Conservation (phyloP, 2,888 invertebrate species). For the Acanthosepion lycidas region DNA sequence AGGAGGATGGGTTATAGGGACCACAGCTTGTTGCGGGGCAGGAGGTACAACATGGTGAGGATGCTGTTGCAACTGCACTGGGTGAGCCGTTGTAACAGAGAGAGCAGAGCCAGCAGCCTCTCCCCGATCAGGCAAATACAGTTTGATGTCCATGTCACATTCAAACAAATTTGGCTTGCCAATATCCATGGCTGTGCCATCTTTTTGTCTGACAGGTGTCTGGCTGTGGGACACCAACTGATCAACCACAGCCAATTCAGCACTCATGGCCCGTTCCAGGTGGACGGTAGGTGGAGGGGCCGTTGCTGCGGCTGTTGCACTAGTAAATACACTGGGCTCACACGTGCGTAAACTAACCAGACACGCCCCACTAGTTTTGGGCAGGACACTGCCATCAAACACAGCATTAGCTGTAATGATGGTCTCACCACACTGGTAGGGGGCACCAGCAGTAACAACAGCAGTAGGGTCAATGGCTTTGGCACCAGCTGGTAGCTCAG, state of each 20-base stretch:
- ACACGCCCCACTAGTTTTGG: conserved; percentile 42
- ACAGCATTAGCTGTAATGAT: conserved; percentile 35
- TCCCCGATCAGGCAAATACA: conserved; percentile 36
- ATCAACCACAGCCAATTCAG: conserved; percentile 41
- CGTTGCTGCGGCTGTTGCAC: conserved; percentile 35
- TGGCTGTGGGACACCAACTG: conserved; percentile 44
- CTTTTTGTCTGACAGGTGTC: conserved; percentile 40
- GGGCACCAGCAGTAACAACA: conserved; percentile 18
- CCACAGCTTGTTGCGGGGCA: not conserved
- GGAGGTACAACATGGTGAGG: conserved; percentile 13
- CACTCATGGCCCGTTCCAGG: conserved; percentile 43
- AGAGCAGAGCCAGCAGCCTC: conserved; percentile 24
- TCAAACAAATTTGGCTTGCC: conserved; percentile 41
- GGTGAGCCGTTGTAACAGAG: conserved; percentile 23
- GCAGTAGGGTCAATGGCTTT: conserved; percentile 39
- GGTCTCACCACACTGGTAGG: conserved; percentile 45
- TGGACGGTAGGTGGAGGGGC: conserved; percentile 44
- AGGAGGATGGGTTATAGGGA: not conserved
- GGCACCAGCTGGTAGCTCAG: conserved; percentile 36
- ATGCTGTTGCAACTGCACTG: not conserved
- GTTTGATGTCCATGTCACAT: conserved; percentile 46
- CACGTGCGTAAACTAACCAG: conserved; percentile 43
- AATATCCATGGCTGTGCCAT: conserved; percentile 34
- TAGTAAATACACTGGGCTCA: conserved; percentile 42
- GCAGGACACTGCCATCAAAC: conserved; percentile 34